Base-by-base conservation (phyloP, 2,113 vertebrate genomes). In the Vidua chalybeata region DNA sequence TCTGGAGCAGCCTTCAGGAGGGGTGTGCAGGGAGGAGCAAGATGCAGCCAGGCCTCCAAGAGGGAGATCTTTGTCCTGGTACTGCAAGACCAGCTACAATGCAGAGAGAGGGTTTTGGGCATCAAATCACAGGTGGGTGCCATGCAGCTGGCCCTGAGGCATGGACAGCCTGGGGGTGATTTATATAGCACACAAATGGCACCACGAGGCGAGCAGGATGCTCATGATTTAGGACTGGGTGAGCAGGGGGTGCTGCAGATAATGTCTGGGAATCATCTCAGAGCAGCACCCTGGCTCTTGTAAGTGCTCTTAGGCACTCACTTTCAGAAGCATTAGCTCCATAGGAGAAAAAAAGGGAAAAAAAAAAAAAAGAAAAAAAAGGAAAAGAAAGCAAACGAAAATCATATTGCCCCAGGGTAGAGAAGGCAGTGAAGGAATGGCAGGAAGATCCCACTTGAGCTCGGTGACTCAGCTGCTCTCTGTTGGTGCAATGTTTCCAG, bases 391-490 rank as follows among this genome's bases (percentile, higher is more conserved):
- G 72, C 73, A 86, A 87, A 80, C 0, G 22, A 87, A 94, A 69
- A 66, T 27, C 63, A 62, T 79, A 51, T 76, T 91, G 96, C 96
- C 89, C 92, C 81, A 62, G 74, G 92, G 87, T 73, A 95, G 81
- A 94, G 68, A 69, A 82, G 21, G 77, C 71, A 82, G 19, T 87
- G 83, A 79, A 85, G 81, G 80, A 89, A 90, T 90, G 87, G 88
- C 84, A 87, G 80, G 74, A 95, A 58, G 88, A 94, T 90, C 81
- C 83, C 33, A 46, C 58, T 78, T 87, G 74, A 73, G 84, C 54
- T 89, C 77, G 69, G 92, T 96, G 96, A 97, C 94, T 97, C 94
- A 96, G 96, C 96, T 95, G 78, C 84, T 95, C 83, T 84, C 83
- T 62, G 27, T 56, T 94, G 84, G 89, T 92, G 89, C 90, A 92